phyloP scores from a whole-genome alignment of 2,888 invertebrate species.

The Rhabditophanes sp. region DNA sequence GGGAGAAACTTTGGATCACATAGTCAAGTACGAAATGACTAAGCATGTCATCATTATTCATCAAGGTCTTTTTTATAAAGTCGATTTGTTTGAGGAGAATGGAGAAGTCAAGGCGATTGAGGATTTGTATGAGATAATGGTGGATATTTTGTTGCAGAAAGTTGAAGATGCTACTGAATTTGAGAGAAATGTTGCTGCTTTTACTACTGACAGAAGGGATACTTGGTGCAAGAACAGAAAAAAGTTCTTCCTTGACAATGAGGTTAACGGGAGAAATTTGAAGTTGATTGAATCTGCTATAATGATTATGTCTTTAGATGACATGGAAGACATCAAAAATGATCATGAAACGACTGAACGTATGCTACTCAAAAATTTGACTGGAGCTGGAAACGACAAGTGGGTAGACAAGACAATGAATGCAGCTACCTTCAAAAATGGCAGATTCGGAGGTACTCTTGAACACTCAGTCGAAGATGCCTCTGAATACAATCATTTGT shows the following conservation, averaged over 20 bases:
- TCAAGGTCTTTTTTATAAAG: constrained; percentile 11
- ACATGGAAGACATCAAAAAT: constrained; percentile 10
- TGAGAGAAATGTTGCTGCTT: constrained; percentile 19
- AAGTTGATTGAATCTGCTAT: constrained; percentile 24
- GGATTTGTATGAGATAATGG: constrained; percentile 20
- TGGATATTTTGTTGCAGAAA: constrained; percentile 22
- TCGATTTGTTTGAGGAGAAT: constrained; percentile 9
- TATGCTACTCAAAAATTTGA: constrained; percentile 1
- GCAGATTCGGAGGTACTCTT: constrained; percentile 28
- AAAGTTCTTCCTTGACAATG: constrained; percentile 26
- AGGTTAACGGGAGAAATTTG: constrained; percentile 19
- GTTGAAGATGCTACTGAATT: constrained; percentile 12
- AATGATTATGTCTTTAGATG: constrained; percentile 24
- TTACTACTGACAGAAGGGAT: constrained; percentile 26
- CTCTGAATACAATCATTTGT: constrained; percentile 32
- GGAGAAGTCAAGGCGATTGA: constrained; percentile 4
- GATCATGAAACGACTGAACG: constrained; percentile 1
- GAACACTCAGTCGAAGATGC: constrained; percentile 35
- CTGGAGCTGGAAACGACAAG: constrained; percentile 13
- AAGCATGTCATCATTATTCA: constrained; percentile 7
- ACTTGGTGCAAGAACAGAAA: constrained; percentile 24
- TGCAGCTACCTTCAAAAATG: constrained; percentile 21
- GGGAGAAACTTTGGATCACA: constrained; percentile 9
- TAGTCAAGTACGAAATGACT: constrained; percentile 12
- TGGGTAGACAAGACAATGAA: constrained; percentile 39